Evolutionary conservation across 2,888 invertebrate species (phyloP), one percentile per base, ranked within the genome.

Genomic region (Opisthograptis luteolata): DNA sequence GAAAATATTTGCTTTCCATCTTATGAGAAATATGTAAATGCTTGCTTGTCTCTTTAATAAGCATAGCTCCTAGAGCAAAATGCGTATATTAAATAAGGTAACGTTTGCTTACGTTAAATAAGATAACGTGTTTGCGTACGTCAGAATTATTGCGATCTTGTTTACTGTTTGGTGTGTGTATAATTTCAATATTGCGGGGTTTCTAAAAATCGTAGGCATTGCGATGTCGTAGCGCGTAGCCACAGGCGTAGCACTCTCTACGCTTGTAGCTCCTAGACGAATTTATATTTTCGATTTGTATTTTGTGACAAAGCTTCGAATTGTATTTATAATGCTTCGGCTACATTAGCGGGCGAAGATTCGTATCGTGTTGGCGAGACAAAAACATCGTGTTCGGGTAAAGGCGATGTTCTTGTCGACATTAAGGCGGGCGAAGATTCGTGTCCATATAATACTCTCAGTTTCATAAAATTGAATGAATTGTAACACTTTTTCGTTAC

Each of bases 171-270:
- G n/a, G 10, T 17, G n/a, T 28, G 12, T 28, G 13, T 13, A 28
- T 28, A 13, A 13, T 28, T 27, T 3, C 19, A 20, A 34, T 34
- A n/a, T 20, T 20, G 7, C 0, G 4, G 9, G 17, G 2, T 2
- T 17, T 10, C 6, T 2, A 36, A 5, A 24, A n/a, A 25, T 12
- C 22, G 24, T 36, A 36, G 5, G 13, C 30, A 20, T 34, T 34
- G 4, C 17, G 3, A 14, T 34, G 41, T 49, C 31, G 37, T 34
- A 41, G 35, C 42, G 28, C 28, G 46, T 28, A 36, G 52, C 51
- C 44, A 43, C 48, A 47, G 51, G 32, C 35, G 50, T 50, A 50
- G 46, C 46, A 50, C 49, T 41, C 37, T 41, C 49, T 52, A 42
- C 47, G 34, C 27, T 25, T 45, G 41, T 48, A 48, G 22, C 14